Conservation (phyloP, 2,797 vertebrate species). For the Tokudaia muenninki region DNA sequence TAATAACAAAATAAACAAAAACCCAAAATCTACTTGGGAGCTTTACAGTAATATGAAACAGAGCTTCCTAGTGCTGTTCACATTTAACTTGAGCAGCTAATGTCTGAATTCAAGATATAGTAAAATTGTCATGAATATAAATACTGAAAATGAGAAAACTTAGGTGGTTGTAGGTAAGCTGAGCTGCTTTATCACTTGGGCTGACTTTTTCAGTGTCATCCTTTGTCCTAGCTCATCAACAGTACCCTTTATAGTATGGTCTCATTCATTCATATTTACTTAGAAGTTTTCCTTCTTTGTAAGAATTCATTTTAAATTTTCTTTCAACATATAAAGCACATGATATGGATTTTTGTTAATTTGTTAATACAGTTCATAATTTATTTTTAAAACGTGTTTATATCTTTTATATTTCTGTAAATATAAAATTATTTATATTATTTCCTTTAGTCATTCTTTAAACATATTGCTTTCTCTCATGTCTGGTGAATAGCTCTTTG, state of each 20-base stretch:
- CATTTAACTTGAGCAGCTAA: not conserved
- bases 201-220: not conserved
- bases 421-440: not conserved
- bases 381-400: not conserved
- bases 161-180: not conserved
- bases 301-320: not conserved
- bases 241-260: not conserved
- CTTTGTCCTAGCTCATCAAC: not conserved
- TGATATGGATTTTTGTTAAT: not conserved
- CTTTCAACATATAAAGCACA: not conserved
- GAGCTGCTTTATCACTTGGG: not conserved
- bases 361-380: not conserved
- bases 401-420: not conserved
- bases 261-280: slow-evolving; percentile 9
- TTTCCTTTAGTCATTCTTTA: not conserved
- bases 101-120: not conserved
- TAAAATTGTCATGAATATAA: not conserved
- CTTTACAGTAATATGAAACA: not conserved
- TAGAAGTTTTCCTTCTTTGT: not conserved
- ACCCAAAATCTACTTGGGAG: not conserved
- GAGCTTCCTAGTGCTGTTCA: not conserved
- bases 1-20: not conserved
- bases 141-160: not conserved
- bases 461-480: not conserved
- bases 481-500: not conserved